Conservation (phyloP, 2,888 invertebrate genomes). For the Patella caerulea region DNA sequence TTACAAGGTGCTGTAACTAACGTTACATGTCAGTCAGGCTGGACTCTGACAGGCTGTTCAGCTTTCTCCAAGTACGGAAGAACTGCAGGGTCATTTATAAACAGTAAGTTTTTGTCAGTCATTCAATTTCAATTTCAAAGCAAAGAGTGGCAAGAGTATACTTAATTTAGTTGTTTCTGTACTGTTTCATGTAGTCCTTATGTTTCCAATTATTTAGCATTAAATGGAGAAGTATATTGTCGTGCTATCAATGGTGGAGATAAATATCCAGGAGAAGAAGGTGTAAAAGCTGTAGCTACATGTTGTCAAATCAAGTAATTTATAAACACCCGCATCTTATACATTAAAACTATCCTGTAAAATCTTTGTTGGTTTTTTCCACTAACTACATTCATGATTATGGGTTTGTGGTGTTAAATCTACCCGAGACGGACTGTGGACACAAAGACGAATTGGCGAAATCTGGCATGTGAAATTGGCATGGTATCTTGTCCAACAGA, state of each 20-base stretch:
- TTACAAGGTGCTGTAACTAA: conserved; percentile 14
- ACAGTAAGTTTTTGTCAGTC: conserved; percentile 10
- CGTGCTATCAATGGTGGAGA: conserved; percentile 25
- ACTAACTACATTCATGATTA: too few relatives aligned
- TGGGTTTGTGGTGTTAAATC: too few relatives aligned
- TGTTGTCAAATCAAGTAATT: conserved; percentile 20
- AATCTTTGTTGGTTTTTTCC: too few relatives aligned
- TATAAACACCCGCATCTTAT: background rate
- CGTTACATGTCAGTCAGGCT: conserved; percentile 22
- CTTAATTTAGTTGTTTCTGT: too few relatives aligned
- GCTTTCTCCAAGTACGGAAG: conserved; percentile 24
- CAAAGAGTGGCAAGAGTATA: too few relatives aligned
- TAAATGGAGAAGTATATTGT: conserved; percentile 17
- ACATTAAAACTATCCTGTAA: background rate
- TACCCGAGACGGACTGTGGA: too few relatives aligned
- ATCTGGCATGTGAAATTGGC: too few relatives aligned
- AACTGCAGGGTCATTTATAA: conserved; percentile 27
- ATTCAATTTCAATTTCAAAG: too few relatives aligned
- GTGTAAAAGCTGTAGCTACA: conserved; percentile 26
- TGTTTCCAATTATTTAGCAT: conserved; percentile 1
- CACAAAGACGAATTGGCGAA: too few relatives aligned
- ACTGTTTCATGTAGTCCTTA: too few relatives aligned
- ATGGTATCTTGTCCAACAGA: too few relatives aligned
- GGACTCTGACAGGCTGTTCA: conserved; percentile 29
- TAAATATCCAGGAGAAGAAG: conserved; percentile 25